phyloP scores from a whole-genome alignment of 2,113 vertebrate species.

The Bubo scandiacus region DNA sequence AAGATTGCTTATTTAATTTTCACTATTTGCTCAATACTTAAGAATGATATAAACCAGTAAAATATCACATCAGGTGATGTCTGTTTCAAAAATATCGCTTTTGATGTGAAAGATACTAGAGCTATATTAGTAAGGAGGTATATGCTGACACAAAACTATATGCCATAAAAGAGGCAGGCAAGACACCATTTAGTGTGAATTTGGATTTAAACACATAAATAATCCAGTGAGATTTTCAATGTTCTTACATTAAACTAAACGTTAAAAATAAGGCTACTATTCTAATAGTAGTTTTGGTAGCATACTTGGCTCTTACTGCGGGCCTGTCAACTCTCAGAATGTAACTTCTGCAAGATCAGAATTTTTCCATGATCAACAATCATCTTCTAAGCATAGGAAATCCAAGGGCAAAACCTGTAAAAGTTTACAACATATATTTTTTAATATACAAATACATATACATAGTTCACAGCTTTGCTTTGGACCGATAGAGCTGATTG shows the following conservation, averaged over 20 bases:
- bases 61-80: background rate
- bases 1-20: constrained; percentile 23
- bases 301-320: background rate
- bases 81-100: background rate
- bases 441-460: background rate
- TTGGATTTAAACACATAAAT: background rate
- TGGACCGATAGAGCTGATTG: background rate
- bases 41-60: background rate
- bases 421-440: fast-evolving
- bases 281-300: background rate
- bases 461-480: background rate
- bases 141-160: background rate
- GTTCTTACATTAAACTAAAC: background rate
- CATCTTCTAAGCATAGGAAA: background rate
- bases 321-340: background rate
- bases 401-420: background rate
- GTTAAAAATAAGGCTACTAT: background rate
- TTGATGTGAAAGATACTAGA: background rate
- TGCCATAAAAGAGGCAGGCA: background rate
- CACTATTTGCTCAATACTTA: background rate
- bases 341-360: background rate
- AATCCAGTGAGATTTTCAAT: background rate
- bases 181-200: background rate
- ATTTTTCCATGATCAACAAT: background rate
- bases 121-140: background rate